Evolutionary conservation across 1,140 invertebrate genomes (phyloP).

Genomic region (Cephus cinctus): DNA sequence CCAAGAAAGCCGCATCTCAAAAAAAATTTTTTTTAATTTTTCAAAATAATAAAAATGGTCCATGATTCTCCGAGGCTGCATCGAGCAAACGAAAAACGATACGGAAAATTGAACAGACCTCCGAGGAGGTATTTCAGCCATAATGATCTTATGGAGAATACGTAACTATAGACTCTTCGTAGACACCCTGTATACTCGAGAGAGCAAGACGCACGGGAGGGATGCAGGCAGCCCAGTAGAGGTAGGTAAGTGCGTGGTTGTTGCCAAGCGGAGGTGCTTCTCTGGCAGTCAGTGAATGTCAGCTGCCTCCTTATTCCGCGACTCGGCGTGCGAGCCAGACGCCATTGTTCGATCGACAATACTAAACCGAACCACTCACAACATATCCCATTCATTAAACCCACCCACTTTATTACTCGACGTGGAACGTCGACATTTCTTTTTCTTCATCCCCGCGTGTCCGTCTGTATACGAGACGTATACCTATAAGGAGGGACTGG

Average conservation of each 20-base stretch:
- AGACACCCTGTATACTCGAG: no score
- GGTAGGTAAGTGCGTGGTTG: constrained; percentile 29
- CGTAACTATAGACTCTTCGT: no score
- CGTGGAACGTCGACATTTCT: constrained; percentile 14
- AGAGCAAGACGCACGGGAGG: no score
- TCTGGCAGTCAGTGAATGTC: constrained; percentile 47
- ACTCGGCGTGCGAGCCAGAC: constrained; percentile 39
- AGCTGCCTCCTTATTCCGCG: constrained; percentile 45
- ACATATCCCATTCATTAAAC: constrained; percentile 48
- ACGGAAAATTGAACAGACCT: no score
- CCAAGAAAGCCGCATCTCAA: no score
- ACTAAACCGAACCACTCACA: constrained; percentile 48
- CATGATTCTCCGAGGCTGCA: no score
- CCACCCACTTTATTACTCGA: constrained; percentile 40
- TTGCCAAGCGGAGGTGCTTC: constrained; percentile 39
- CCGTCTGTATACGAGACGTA: constrained; percentile 16
- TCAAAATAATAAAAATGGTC: no score
- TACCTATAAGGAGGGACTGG: background rate
- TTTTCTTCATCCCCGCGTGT: constrained; percentile 7
- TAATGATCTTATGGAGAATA: no score
- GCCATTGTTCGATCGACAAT: constrained; percentile 50
- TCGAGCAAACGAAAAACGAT: no score
- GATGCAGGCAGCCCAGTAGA: no score
- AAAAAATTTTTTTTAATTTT: no score
- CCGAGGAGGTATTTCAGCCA: no score